These are phyloP conservation scores for Ectemnius cavifrons DNA, from an alignment of 2,888 invertebrate genomes.

Conservation along the genomic window DNA sequence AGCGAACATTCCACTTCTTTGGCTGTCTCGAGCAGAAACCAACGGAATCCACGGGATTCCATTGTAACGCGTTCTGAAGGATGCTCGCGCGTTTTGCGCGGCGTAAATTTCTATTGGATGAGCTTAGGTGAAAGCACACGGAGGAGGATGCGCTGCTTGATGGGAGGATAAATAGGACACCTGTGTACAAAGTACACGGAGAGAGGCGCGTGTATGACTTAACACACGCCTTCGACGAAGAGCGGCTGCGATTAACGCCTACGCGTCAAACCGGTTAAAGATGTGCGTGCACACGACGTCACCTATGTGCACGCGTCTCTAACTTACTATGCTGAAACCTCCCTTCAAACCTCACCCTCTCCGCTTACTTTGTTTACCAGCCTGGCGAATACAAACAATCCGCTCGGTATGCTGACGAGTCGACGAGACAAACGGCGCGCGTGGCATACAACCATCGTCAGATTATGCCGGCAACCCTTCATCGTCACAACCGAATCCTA, in stretches of 20 bases:
- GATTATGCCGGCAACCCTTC: not conserved
- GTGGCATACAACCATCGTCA: not conserved
- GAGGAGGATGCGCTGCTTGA: not conserved
- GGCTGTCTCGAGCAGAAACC: too few species aligned
- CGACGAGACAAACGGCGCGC: not conserved
- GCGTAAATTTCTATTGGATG: conserved; percentile 4
- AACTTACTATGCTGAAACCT: too few species aligned
- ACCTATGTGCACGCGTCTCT: not conserved
- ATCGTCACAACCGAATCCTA: conserved; percentile 4
- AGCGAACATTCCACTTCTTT: too few species aligned
- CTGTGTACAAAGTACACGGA: not conserved
- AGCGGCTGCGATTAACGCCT: not conserved
- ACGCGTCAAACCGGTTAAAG: conserved; percentile 5
- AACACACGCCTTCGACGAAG: not conserved
- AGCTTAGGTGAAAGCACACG: not conserved
- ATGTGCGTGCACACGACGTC: not conserved
- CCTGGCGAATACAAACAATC: not conserved
- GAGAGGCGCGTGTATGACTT: not conserved
- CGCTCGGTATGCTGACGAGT: not conserved
- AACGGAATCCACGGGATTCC: too few species aligned
- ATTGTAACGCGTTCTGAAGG: too few species aligned
- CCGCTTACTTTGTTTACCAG: conserved; percentile 7
- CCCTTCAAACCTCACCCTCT: not conserved
- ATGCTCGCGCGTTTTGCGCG: too few species aligned
- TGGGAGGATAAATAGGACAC: not conserved